Evolutionary conservation across 2,113 vertebrate genomes (phyloP), one percentile per base, ranked within the genome.

Genomic region (Panthera tigris): DNA sequence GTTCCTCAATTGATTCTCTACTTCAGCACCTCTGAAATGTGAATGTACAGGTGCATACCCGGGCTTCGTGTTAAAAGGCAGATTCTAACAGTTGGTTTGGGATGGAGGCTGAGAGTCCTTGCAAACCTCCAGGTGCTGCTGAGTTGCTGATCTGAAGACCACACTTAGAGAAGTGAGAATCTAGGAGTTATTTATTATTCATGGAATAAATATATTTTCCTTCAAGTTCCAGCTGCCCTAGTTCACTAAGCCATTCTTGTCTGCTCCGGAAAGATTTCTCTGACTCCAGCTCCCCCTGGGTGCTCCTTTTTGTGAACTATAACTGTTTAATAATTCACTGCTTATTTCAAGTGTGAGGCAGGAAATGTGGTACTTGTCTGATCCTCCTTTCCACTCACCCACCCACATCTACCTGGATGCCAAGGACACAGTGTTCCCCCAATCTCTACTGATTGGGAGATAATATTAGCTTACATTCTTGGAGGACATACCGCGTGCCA

Each of bases 261-360:
- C 79, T 93, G 74, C 74, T 69, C 66, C 69, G 76, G 73, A 97
- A 94, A 87, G 68, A 90, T 94, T 95, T 89, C 71, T 97, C 86
- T 74, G 73, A 86, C 39, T 96, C 71, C 81, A 76, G n/a, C 68
- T 96, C 66, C 39, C 52, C 74, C 61, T 36, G 33, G 76, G 61
- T 8, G 5, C 76, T 89, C 50, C 33, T 48, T 87, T 95, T 78
- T 81, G 81, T 68, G 55, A 96, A 89, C 61, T 23, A 4, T 68
- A 57, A 97, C 36, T 81, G 48, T 97, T 98, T 63, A 95, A 89
- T 95, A 96, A 96, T 92, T 89, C 63, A 95, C 16, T 63, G 50
- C 31, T 85, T 83, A 81, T 94, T 92, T 96, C 91, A 41, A 41
- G 57, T 87, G 52, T 95, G 31, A 84, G 85, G 23, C 74, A 85